Evolutionary conservation across 2,888 invertebrate genomes (phyloP), one percentile per base, ranked within the genome.

Genomic region (Melanchra persicariae): DNA sequence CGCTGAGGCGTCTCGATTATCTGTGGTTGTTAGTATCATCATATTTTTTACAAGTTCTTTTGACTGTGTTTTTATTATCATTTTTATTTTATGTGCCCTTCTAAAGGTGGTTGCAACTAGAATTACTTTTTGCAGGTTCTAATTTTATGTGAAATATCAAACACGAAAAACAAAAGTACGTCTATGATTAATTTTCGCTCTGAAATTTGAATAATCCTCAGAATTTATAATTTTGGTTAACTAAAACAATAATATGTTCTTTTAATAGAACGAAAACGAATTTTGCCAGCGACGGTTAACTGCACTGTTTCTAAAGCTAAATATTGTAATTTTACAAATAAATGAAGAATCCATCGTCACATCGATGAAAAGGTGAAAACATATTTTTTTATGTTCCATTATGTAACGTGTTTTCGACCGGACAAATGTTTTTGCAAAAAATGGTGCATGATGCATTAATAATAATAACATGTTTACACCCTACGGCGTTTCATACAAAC

Each of bases 31-130:
- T 22, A 57, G 37, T 83, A 77, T 74, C 60, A 61, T 76, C 64
- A 74, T 77, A 54, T 70, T 77, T 77, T 26, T 77, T 83, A 68
- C 54, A 71, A 47, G 55, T 59, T 26, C 12, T 49, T 61, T 55
- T 40, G 34, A 51, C 55, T 60, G 22, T 58, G 10, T 68, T 70
- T 70, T 71, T 69, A 67, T 62, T 76, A 34, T 10, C 0, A 9
- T 58, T 49, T 62, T 70, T 74, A 69, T 78, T 78, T 78, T 78
- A 47, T 70, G 40, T 22, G n/a, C 6, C 37, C 22, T 22, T 43
- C 52, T 34, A 49, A 73, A 70, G 49, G 63, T 63, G 62, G 8
- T 60, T 24, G 34, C 40, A 63, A 64, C 26, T 58, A 19, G 51
- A 75, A 73, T 70, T 61, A 68, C 59, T 69, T 69, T 75, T 22